Evolutionary conservation across 2,113 vertebrate species (phyloP).

Genomic region (Saguinus midas): DNA sequence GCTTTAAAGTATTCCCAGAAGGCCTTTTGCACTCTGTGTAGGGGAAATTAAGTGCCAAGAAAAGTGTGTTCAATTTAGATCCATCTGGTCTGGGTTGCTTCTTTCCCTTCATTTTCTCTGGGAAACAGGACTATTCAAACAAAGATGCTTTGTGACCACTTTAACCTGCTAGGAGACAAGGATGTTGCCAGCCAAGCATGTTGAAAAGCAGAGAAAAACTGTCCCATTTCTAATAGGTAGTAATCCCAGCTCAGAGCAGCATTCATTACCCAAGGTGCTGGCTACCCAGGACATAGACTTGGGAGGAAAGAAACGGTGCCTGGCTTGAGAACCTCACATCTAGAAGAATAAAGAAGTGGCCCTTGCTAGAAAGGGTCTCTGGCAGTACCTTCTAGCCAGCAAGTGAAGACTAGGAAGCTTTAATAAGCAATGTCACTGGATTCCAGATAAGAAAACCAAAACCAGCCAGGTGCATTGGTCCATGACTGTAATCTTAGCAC

Average conservation of each 20-base stretch:
- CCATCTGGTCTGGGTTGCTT: slow-evolving; percentile 59
- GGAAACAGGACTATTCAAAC: slow-evolving; percentile 39
- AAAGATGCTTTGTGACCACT: slow-evolving; percentile 39
- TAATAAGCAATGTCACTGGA: not conserved
- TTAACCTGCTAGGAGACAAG: not conserved
- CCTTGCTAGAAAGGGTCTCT: not conserved
- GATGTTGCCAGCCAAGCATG: not conserved
- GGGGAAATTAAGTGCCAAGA: slow-evolving; percentile 56
- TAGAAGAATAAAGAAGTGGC: not conserved
- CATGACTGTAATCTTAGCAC: too few species aligned
- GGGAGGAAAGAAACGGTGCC: not conserved
- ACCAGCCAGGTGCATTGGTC: rapidly evolving
- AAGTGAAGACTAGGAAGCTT: not conserved
- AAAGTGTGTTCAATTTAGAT: slow-evolving; percentile 70
- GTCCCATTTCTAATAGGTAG: not conserved
- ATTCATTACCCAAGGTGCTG: not conserved
- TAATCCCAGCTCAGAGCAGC: not conserved
- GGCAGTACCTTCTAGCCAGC: not conserved
- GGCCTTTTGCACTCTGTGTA: not conserved
- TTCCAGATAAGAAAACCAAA: not conserved
- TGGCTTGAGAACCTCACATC: not conserved
- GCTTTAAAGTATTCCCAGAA: slow-evolving; percentile 63
- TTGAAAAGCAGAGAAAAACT: not conserved
- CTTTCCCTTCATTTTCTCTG: slow-evolving; percentile 18
- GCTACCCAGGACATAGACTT: not conserved